Conservation (phyloP, 2,888 invertebrate species). For the Nebria salina region DNA sequence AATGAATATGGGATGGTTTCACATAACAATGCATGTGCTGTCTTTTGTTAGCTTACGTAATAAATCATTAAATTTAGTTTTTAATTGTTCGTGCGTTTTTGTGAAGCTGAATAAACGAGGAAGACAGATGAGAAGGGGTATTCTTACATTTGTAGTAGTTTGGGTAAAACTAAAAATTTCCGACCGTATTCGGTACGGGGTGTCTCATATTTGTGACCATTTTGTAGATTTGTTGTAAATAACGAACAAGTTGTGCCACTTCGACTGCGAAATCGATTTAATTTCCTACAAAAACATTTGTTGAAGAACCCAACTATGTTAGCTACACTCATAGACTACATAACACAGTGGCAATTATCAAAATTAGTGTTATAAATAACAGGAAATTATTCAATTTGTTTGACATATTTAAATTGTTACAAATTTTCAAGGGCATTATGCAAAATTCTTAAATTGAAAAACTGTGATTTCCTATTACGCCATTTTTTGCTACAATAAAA, state of each 20-base stretch:
- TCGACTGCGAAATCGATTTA: background rate
- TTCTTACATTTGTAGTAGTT: constrained; percentile 1
- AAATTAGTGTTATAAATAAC: background rate
- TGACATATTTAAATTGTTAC: background rate
- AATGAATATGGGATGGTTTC: background rate
- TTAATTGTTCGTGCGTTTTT: background rate
- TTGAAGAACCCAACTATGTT: background rate
- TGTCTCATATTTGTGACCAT: background rate
- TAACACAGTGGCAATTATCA: background rate
- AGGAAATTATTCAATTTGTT: background rate
- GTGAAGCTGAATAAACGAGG: background rate
- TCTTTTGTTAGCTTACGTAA: background rate
- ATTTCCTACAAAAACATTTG: background rate
- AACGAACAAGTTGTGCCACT: background rate
- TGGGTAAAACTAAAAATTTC: background rate
- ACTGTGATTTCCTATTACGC: constrained; percentile 1
- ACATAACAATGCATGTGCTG: background rate
- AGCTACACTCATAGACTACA: background rate
- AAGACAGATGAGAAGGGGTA: background rate
- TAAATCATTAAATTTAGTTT: background rate
- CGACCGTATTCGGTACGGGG: background rate
- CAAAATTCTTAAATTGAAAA: background rate
- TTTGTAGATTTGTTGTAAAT: background rate
- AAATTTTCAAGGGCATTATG: background rate
- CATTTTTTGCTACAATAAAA: background rate